Evolutionary conservation across 2,113 vertebrate genomes (phyloP).

Genomic region (Carassius gibelio): DNA sequence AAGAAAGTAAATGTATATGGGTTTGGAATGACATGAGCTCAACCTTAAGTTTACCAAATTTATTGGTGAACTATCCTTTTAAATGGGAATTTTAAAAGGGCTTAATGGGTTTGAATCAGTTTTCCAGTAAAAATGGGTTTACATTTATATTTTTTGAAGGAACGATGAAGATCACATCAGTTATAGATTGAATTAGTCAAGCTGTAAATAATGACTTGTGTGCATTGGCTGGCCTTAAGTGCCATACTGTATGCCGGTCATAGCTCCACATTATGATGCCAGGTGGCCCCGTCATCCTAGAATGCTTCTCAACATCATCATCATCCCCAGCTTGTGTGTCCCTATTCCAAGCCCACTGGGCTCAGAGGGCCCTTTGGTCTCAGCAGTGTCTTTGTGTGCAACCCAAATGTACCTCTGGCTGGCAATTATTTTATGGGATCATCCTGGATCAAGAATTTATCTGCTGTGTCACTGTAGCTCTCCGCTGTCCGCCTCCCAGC

Average conservation of each 20-base stretch:
- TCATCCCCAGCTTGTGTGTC: background rate
- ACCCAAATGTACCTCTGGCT: conserved; percentile 26
- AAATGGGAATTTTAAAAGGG: background rate
- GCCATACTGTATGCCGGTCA: background rate
- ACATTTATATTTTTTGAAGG: background rate
- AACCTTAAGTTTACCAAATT: too few species aligned
- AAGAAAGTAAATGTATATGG: background rate
- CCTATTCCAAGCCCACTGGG: background rate
- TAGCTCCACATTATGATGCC: background rate
- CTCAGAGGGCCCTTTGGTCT: conserved; percentile 34
- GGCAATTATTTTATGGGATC: conserved; percentile 44
- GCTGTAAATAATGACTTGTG: background rate
- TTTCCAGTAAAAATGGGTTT: background rate
- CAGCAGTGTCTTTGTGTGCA: conserved; percentile 24
- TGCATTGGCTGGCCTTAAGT: background rate
- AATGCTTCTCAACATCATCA: conserved; percentile 1
- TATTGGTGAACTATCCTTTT: background rate
- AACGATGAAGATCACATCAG: background rate
- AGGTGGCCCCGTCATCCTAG: background rate
- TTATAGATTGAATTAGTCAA: background rate
- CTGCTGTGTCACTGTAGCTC: conserved; percentile 46
- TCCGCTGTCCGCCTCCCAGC: conserved; percentile 26
- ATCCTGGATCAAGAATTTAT: conserved; percentile 53
- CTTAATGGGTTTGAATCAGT: background rate
- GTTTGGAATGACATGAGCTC: too few species aligned